A percentile compares a stretch with the other conserved stretches of the same genome.
Conservation (phyloP, 2,113 vertebrate genomes). For the Dasyornis broadbenti region DNA sequence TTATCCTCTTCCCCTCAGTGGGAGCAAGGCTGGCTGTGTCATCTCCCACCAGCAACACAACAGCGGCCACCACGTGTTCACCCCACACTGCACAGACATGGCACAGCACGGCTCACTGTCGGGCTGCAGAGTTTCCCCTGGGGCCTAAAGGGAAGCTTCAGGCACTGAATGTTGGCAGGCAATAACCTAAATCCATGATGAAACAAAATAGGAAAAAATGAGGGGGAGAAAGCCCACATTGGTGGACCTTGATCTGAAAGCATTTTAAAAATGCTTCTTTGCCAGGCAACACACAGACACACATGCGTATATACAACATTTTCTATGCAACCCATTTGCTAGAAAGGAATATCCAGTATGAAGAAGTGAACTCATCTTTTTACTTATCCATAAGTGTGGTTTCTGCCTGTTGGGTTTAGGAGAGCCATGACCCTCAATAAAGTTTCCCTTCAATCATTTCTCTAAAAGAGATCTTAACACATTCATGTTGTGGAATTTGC, state of each 20-base stretch:
- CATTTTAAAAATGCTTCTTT: background rate
- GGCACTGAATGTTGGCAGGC: background rate
- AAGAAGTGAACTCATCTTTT: background rate
- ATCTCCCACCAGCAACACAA: accelerated
- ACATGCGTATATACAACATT: background rate
- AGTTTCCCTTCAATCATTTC: background rate
- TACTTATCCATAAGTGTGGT: accelerated
- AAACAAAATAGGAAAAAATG: background rate
- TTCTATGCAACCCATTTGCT: background rate
- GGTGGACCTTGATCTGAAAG: background rate
- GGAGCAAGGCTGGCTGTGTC: background rate
- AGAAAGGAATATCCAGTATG: background rate
- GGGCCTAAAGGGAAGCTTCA: background rate
- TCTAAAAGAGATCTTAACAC: background rate
- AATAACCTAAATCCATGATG: background rate
- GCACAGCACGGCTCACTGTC: accelerated
- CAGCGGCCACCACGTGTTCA: accelerated
- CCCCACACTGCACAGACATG: accelerated
- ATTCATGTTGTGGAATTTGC: background rate
- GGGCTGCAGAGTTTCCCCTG: background rate
- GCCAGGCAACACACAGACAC: background rate
- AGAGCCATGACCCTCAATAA: background rate
- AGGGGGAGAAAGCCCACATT: accelerated
- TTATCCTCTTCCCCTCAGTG: background rate
- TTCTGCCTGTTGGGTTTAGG: background rate